A percentile compares a stretch with the other conserved stretches of the same genome.
phyloP scores from a whole-genome alignment of 1,140 invertebrate genomes.

The Euura lappo region DNA sequence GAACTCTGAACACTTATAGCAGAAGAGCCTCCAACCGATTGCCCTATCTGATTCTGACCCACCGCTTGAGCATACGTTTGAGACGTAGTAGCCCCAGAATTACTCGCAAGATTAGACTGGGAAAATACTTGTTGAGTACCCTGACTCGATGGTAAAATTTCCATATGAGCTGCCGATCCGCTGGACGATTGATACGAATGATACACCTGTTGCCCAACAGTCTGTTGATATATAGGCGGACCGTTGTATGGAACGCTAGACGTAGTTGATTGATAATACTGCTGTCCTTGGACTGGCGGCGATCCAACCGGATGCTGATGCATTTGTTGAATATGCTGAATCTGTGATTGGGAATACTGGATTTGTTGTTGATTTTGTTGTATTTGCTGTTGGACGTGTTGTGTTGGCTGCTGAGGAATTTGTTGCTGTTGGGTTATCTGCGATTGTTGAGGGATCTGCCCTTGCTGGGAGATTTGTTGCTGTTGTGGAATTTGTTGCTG shows the following conservation, averaged over 20 bases:
- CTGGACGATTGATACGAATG: constrained; percentile 27
- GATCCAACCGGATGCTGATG: constrained; percentile 45
- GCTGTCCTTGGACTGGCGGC: constrained; percentile 43
- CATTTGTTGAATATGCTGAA: constrained; percentile 47
- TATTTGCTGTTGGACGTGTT: constrained; percentile 34
- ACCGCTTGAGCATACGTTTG: constrained; percentile 46
- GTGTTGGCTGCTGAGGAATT: constrained; percentile 35
- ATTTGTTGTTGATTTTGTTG: constrained; percentile 43
- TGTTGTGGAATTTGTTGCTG: constrained; percentile 41
- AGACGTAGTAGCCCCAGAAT: constrained; percentile 37
- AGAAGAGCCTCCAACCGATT: constrained; percentile 40
- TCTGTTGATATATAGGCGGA: constrained; percentile 46
- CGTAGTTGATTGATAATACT: constrained; percentile 47
- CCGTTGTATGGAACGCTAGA: constrained; percentile 35
- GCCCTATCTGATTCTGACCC: constrained; percentile 41
- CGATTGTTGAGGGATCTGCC: constrained; percentile 23
- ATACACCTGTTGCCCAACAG: constrained; percentile 28
- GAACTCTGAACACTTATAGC: constrained; percentile 44
- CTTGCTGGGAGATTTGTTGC: constrained; percentile 40
- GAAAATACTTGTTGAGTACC: constrained; percentile 47
- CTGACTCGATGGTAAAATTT: constrained; percentile 46
- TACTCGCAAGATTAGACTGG: constrained; percentile 39
- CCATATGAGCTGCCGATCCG: constrained; percentile 39
- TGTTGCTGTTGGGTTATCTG: constrained; percentile 28
- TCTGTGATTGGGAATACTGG: constrained; percentile 41